phyloP scores from a whole-genome alignment of 2,888 invertebrate genomes.

The Argynnis bischoffii region DNA sequence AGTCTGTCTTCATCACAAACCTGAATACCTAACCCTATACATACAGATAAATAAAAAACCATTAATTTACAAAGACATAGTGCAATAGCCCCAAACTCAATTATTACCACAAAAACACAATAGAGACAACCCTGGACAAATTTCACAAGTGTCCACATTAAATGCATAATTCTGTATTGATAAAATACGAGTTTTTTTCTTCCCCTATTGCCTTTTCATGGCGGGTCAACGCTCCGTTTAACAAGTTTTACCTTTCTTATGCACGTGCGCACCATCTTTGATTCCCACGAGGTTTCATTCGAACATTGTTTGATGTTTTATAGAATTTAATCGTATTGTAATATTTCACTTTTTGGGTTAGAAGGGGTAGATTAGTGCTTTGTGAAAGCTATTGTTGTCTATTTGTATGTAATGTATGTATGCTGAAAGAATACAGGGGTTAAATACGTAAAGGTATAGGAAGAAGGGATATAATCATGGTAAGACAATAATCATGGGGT shows the following conservation, averaged over 20 bases:
- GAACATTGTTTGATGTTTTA: conserved; percentile 13
- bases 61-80: no score
- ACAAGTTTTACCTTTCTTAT: conserved; percentile 8
- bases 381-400: background rate
- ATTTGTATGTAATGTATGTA: background rate
- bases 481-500: no score
- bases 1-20: no score
- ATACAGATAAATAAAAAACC: no score
- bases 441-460: no score
- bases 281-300: conserved; percentile 28
- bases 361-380: conserved; percentile 6
- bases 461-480: no score
- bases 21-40: no score
- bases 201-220: conserved; percentile 48
- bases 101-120: background rate
- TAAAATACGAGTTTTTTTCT: conserved; percentile 49
- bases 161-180: conserved; percentile 54
- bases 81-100: no score
- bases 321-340: conserved; percentile 9
- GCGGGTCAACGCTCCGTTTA: conserved; percentile 39
- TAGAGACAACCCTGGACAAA: conserved; percentile 43
- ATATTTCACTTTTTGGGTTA: conserved; percentile 9
- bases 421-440: no score
- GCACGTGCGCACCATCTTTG: conserved; percentile 29
- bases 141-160: conserved; percentile 53